A percentile compares a stretch with the other conserved stretches of the same genome.
Conservation (phyloP, 2,797 vertebrate genomes). For the Odontamblyopus rebecca region DNA sequence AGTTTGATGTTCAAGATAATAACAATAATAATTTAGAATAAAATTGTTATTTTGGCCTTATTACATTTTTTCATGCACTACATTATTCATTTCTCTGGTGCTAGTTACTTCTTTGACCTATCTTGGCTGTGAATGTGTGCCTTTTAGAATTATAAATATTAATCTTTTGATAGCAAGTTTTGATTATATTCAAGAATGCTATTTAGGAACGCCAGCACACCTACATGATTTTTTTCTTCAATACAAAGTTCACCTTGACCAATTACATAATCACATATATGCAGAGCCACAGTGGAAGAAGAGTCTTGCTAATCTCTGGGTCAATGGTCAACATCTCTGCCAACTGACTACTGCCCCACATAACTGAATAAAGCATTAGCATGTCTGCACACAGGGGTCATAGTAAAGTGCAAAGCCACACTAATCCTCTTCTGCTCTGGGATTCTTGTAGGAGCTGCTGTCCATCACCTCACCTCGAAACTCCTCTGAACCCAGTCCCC, state of each 20-base stretch:
- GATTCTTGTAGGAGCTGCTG: conserved; percentile 63
- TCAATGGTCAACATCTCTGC: too few species aligned
- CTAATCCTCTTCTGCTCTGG: conserved; percentile 22
- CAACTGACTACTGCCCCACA: background rate
- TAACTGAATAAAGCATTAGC: background rate
- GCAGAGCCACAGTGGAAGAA: too few species aligned
- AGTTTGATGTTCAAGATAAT: background rate
- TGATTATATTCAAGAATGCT: background rate
- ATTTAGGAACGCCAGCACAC: background rate
- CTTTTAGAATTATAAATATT: background rate
- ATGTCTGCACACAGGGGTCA: background rate
- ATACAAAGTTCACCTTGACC: background rate
- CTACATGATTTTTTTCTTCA: background rate
- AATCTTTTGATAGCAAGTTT: background rate
- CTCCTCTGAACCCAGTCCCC: conserved; percentile 47
- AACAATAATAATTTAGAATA: background rate
- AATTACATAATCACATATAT: background rate
- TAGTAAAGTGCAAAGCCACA: background rate
- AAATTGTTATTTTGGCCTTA: background rate
- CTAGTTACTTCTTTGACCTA: background rate
- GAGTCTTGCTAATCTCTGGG: background rate
- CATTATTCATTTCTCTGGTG: background rate
- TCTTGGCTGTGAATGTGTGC: background rate
- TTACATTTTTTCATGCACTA: background rate
- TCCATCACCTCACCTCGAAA: conserved; percentile 64